Evolutionary conservation across 2,888 invertebrate genomes (phyloP), one percentile per base, ranked within the genome.

Genomic region (Ophioninae sp.): DNA sequence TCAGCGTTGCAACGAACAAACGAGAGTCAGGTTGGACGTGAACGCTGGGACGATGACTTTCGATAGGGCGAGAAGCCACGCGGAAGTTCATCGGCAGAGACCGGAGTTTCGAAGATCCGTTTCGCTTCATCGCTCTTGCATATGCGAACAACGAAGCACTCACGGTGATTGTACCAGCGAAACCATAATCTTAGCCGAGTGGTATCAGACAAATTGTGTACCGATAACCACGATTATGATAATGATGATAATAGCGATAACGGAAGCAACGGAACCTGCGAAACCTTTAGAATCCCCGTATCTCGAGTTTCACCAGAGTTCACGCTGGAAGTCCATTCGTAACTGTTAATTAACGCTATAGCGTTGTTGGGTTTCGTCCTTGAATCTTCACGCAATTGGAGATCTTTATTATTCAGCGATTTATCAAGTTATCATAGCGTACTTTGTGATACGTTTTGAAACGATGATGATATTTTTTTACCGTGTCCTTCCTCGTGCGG

Each of bases 181-280:
- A 73, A 78, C 82, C 68, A 82, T 82, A 69, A 82, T 82, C 73
- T 73, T 82, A 68, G 78, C 69, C 68, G 68, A 68, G 73, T 39
- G 57, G 37, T 57, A 56, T 56, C 41, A 56, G 68, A 78, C 57
- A 75, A 39, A 41, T 20, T 56, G 59, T 50, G 77, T 67, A 56
- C 39, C 1, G 56, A 65, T 72, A 39, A 76, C 62, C 76, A 64
- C 20, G 77, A 77, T 72, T 68, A 77, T 67, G 72, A 74, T 62
- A 61, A 73, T 61, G 20, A 68, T 21, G 23, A 69, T 50, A 20
- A 69, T 30, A 30, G 30, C 21, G 17, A 56, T 62, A 76, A 57
- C 61, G 30, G 41, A 21, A 64, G 7, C 10, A 3, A 30, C 30
- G 30, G 30, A 30, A 30, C 57, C 44, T 23, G 41, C 21, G 20